A percentile compares a stretch with the other conserved stretches of the same genome.
These are phyloP conservation scores for Baccha elongata DNA, from an alignment of 2,888 invertebrate genomes.

Conservation along the genomic window DNA sequence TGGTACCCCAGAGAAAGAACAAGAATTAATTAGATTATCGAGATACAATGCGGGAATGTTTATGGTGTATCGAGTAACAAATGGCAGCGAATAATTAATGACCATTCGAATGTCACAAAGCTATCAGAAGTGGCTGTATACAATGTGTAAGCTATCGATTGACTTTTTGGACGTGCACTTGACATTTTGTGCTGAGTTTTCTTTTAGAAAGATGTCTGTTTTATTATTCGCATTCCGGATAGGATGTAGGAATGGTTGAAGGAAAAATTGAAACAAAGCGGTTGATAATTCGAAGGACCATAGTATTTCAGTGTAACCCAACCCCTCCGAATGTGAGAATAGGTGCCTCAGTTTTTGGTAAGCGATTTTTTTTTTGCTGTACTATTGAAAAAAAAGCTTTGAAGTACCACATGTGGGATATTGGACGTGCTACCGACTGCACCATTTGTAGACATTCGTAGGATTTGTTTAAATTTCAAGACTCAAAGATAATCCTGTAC, in stretches of 20 bases:
- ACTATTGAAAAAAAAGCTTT: no score
- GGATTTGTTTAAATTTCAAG: no score
- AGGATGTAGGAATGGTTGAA: not conserved
- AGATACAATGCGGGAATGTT: conserved; percentile 50
- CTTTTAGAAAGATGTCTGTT: not conserved
- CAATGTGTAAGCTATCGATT: conserved; percentile 50
- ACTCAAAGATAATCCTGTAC: no score
- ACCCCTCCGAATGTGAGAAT: no score
- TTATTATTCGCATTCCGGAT: not conserved
- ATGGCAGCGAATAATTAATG: conserved; percentile 67
- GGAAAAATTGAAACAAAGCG: not conserved
- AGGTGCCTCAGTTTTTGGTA: no score
- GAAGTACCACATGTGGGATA: no score
- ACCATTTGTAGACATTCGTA: no score
- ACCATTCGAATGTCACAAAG: conserved; percentile 44
- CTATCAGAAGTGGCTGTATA: conserved; percentile 22
- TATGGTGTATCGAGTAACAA: conserved; percentile 60
- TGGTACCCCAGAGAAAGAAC: conserved; percentile 11
- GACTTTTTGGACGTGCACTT: conserved; percentile 48
- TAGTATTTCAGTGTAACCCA: no score
- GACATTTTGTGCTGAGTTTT: conserved; percentile 29
- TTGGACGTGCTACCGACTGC: no score
- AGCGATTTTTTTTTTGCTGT: no score
- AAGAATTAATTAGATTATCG: conserved; percentile 73
- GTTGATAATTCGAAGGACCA: no score